Conservation (phyloP, 2,797 vertebrate species). For the Trematomus bernacchii region DNA sequence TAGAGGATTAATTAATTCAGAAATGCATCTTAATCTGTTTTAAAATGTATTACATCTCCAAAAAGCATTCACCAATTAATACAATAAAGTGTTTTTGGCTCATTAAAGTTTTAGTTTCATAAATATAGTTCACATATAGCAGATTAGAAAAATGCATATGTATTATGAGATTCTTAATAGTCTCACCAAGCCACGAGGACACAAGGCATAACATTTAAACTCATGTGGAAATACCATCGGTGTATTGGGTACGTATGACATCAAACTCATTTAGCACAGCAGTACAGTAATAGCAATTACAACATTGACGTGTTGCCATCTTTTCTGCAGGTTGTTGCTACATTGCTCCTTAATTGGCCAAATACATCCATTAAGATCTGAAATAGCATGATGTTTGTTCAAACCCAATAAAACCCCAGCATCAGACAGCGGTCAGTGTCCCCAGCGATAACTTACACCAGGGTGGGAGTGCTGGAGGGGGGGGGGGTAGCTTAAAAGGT, state of each 20-base stretch:
- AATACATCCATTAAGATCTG: neutral
- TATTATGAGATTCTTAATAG: too few species aligned
- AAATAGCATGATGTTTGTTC: constrained; percentile 8
- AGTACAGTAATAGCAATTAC: constrained; percentile 10
- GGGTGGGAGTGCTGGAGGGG: constrained; percentile 52
- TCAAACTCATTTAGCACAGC: neutral
- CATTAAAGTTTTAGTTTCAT: neutral
- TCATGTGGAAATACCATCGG: too few species aligned
- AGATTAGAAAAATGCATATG: too few species aligned
- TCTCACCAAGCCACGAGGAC: too few species aligned
- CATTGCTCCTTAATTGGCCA: constrained; percentile 16
- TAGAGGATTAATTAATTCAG: too few species aligned
- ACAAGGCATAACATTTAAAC: too few species aligned
- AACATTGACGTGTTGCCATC: constrained; percentile 2
- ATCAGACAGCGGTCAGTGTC: constrained; percentile 28
- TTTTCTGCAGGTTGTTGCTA: constrained; percentile 7
- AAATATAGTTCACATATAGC: too few species aligned
- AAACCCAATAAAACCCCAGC: constrained; percentile 28
- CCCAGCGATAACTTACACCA: constrained; percentile 63
- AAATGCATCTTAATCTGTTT: too few species aligned
- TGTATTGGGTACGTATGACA: too few species aligned
- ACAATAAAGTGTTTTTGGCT: neutral
- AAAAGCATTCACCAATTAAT: neutral
- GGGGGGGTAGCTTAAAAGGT: constrained; percentile 67
- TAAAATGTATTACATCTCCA: neutral